Percentiles rank a stretch among this genome's conserved stretches.
These are phyloP conservation scores for Odontocolon sp. DNA, from an alignment of 2,888 invertebrate species.

Conservation along the genomic window DNA sequence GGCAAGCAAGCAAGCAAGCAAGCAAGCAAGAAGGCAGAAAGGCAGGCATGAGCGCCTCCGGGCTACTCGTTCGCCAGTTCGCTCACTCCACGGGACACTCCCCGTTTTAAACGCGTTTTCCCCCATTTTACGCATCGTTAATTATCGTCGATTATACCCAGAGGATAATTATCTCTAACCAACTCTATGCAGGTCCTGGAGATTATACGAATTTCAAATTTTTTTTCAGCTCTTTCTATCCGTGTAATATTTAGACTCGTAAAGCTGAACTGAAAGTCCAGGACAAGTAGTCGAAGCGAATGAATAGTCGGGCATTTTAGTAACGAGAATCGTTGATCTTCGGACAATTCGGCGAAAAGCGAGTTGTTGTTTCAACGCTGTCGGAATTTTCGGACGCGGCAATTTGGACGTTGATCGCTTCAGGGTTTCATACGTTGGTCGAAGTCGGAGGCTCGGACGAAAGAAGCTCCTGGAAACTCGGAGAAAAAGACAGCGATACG, in stretches of 20 bases:
- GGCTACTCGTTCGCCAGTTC: conserved; percentile 29
- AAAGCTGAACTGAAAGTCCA: not conserved
- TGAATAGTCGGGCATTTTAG: conserved; percentile 31
- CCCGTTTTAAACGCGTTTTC: conserved; percentile 29
- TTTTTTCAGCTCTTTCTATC: not conserved
- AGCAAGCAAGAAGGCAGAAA: conserved; percentile 29
- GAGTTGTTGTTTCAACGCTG: not conserved
- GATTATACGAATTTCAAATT: not conserved
- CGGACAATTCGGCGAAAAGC: not conserved
- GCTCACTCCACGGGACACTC: conserved; percentile 34
- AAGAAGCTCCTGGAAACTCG: not conserved
- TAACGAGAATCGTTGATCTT: not conserved
- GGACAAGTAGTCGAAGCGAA: conserved; percentile 17
- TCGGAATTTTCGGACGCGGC: no score
- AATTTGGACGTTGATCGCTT: not conserved
- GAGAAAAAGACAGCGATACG: not conserved
- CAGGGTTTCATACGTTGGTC: not conserved
- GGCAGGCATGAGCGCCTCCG: conserved; percentile 35
- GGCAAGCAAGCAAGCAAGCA: not conserved
- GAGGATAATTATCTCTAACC: conserved; percentile 35
- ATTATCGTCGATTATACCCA: conserved; percentile 45
- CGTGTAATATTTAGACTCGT: not conserved
- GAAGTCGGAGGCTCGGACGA: not conserved
- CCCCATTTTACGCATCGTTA: conserved; percentile 47
- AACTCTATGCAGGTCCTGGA: not conserved